Conservation (phyloP, 2,797 vertebrate genomes). For the Sebastes cheni region DNA sequence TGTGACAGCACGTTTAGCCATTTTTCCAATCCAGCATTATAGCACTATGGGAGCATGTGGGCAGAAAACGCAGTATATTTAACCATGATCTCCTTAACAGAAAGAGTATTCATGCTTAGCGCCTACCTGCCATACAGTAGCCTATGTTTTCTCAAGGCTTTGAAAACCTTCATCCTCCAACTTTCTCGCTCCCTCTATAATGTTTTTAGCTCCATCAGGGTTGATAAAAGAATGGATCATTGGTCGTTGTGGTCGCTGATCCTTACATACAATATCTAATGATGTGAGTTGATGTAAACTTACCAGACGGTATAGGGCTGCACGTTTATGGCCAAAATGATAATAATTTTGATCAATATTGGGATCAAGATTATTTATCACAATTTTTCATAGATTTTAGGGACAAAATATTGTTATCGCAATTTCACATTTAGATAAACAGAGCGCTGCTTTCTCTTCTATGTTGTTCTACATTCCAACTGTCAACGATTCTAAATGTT, state of each 20-base stretch:
- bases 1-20: background rate
- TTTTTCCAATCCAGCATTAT: background rate
- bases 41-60: background rate
- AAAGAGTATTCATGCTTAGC: background rate
- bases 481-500: no score
- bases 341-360: no score
- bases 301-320: background rate
- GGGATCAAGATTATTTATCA: no score
- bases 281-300: background rate
- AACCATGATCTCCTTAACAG: background rate
- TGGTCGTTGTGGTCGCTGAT: background rate
- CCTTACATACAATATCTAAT: background rate
- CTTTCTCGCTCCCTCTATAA: background rate
- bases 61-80: constrained; percentile 3
- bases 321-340: no score
- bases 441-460: no score
- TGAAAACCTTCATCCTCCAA: background rate
- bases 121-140: background rate
- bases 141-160: background rate
- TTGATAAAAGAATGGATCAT: background rate
- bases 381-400: no score
- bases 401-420: no score
- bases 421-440: no score
- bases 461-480: no score
- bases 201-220: background rate